These are phyloP conservation scores for Emydocephalus ijimae DNA, from an alignment of 2,113 vertebrate species.

Conservation along the genomic window DNA sequence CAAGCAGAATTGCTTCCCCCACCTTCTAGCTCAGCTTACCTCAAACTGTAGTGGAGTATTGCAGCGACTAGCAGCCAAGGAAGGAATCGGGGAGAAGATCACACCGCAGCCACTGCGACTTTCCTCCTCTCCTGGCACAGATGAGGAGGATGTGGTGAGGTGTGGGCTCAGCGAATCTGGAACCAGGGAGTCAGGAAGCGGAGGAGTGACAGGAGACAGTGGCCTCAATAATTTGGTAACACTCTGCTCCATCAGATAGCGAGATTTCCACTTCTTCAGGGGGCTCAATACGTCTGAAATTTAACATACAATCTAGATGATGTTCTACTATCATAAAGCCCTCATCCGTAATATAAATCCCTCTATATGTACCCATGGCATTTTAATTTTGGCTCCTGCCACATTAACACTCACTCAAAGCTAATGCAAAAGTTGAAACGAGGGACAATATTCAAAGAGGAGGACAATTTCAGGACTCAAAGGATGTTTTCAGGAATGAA, in stretches of 20 bases:
- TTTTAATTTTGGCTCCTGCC: neutral
- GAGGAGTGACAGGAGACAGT: constrained; percentile 87
- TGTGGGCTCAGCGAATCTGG: constrained; percentile 73
- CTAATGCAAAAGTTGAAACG: neutral
- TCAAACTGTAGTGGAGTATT: constrained; percentile 98
- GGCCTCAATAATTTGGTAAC: constrained; percentile 81
- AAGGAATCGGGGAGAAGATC: constrained; percentile 86
- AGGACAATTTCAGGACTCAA: neutral
- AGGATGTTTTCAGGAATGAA: neutral
- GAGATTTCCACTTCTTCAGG: constrained; percentile 92
- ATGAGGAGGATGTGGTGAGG: constrained; percentile 72
- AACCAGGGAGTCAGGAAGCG: constrained; percentile 72
- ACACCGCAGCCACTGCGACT: constrained; percentile 77
- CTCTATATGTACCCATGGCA: neutral
- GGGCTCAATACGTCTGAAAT: constrained; percentile 83
- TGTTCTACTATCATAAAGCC: neutral
- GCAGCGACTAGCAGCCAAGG: constrained; percentile 91
- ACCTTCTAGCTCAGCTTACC: constrained; percentile 67
- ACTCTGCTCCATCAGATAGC: constrained; percentile 79
- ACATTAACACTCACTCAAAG: neutral
- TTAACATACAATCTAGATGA: constrained; percentile 33
- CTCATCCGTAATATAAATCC: neutral
- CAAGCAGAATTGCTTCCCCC: neutral
- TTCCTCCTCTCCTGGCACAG: constrained; percentile 77
- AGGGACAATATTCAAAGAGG: neutral